Evolutionary conservation across 2,888 invertebrate species (phyloP).

Genomic region (Ophraella communa): DNA sequence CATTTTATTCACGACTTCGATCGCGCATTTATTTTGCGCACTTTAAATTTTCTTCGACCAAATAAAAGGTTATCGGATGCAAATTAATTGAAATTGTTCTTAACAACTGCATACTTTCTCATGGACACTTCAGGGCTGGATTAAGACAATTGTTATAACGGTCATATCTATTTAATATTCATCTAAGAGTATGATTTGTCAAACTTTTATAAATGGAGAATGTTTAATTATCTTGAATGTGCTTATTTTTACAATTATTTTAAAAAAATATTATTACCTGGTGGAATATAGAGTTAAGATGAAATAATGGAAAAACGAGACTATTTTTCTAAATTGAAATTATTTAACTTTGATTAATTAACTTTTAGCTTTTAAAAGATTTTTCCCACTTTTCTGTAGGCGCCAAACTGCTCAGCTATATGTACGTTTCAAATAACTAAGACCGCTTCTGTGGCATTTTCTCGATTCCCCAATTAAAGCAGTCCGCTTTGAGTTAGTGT

Average conservation of each 20-base stretch:
- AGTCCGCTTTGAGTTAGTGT: constrained; percentile 40
- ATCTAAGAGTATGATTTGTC: background rate
- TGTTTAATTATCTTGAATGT: too few relatives aligned
- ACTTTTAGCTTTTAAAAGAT: too few relatives aligned
- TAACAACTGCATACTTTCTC: constrained; percentile 52
- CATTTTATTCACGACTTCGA: constrained; percentile 51
- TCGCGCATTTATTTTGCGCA: constrained; percentile 53
- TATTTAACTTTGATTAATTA: too few relatives aligned
- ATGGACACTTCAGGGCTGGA: constrained; percentile 48
- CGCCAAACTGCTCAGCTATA: too few relatives aligned
- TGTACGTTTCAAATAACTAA: background rate
- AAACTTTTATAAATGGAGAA: too few relatives aligned
- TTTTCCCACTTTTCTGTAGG: too few relatives aligned
- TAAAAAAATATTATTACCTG: too few relatives aligned
- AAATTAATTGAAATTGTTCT: constrained; percentile 58
- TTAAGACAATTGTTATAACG: constrained; percentile 37
- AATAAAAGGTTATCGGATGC: constrained; percentile 55
- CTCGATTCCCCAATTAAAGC: constrained; percentile 18
- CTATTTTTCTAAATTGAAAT: too few relatives aligned
- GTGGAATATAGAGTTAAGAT: too few relatives aligned
- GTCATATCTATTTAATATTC: background rate
- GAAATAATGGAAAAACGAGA: too few relatives aligned
- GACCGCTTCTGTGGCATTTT: background rate
- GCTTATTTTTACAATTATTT: too few relatives aligned
- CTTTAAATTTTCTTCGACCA: constrained; percentile 53